Base-by-base conservation (phyloP, 2,888 invertebrate genomes). In the Ceramica pisi region DNA sequence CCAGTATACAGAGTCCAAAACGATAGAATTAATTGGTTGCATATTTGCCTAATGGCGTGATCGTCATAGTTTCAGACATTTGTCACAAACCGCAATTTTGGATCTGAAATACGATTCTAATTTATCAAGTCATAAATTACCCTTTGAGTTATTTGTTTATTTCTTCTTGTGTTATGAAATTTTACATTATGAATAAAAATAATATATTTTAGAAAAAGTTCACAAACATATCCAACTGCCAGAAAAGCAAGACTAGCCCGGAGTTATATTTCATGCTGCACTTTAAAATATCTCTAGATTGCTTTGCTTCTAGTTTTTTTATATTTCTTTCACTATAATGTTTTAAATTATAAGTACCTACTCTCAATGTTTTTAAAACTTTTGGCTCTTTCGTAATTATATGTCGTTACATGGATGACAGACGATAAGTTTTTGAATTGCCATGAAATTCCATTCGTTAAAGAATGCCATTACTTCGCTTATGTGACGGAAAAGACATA, bases 251-350 rank as follows among this genome's bases (percentile, higher is more conserved):
- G 81, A 80, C 80, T 75, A 84, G 59, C 86, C 85, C 68, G 78
- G 41, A 80, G 87, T 77, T 72, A 87, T 90, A 86, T 89, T 89
- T 89, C 85, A 89, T 84, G 67, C 79, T 73, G 78, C 78, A 84
- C 81, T 87, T 88, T 87, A 82, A 83, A 85, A 81, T 67, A 83
- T 85, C 82, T 56, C 68, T 67, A 67, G 74, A 78, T 78, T 71
- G 71, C 80, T 80, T 71, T 67, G 68, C 44, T 65, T 82, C 82
- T 78, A 73, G n/a, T n/a, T 82, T 80, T 81, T 80, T 79, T 66
- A 2, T 50, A 41, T 65, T 46, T 38, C 19, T 55, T 8, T 68
- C 14, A 16, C 48, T 51, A 53, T 38, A n/a, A 31, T 53, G 6
- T 59, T 55, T 59, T 51, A 14, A 57, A 19, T n/a, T 23, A n/a